These are phyloP conservation scores for Upupa epops DNA, from an alignment of 2,113 vertebrate species.

Conservation along the genomic window DNA sequence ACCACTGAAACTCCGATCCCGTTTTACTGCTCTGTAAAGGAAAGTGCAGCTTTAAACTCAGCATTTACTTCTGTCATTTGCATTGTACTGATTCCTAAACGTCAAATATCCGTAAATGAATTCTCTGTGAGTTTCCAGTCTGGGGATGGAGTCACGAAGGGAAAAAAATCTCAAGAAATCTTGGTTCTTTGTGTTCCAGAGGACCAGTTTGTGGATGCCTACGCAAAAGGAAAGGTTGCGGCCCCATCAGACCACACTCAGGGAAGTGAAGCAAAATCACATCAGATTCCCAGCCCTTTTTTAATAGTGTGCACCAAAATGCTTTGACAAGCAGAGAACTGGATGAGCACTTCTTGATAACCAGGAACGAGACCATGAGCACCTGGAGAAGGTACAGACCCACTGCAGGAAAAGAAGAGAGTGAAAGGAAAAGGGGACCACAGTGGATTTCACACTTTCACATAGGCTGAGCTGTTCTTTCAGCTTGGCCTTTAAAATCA, in stretches of 20 bases:
- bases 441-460: not conserved
- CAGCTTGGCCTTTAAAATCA: no score
- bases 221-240: not conserved
- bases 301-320: not conserved
- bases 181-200: accelerated
- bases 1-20: not conserved
- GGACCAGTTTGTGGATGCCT: not conserved
- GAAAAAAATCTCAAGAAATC: not conserved
- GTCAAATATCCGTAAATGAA: not conserved
- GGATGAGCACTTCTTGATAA: not conserved
- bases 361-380: accelerated
- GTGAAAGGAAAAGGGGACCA: not conserved
- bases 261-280: not conserved
- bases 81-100: no score
- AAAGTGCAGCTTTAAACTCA: not conserved
- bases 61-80: not conserved
- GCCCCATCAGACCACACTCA: accelerated
- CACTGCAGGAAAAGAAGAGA: not conserved
- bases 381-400: not conserved
- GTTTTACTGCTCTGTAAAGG: not conserved
- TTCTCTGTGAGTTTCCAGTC: accelerated
- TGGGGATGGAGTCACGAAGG: not conserved
- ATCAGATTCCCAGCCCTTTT: not conserved
- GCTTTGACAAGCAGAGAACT: not conserved
- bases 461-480: not conserved